These are phyloP conservation scores for Drosophila yakuba DNA, from an alignment of 1,140 invertebrate genomes.

Conservation along the genomic window DNA sequence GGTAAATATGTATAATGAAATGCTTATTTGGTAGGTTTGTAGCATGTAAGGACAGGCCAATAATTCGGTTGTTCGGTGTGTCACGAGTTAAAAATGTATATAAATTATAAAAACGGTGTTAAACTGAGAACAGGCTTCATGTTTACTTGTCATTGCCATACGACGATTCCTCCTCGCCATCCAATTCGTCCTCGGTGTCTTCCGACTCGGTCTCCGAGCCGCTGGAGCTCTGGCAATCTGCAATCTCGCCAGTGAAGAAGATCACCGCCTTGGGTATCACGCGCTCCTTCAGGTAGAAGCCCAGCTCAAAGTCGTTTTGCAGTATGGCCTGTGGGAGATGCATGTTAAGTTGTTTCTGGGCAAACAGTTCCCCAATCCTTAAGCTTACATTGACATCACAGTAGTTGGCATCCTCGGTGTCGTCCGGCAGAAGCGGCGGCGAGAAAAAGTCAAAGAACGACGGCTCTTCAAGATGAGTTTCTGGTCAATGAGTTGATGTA, in stretches of 20 bases:
- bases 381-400: constrained; percentile 74
- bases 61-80: constrained; percentile 32
- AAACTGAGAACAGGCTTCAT: constrained; percentile 21
- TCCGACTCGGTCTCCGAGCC: constrained; percentile 24
- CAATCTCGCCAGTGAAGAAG: constrained; percentile 92
- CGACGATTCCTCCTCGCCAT: constrained; percentile 51
- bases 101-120: constrained; percentile 20
- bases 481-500: not conserved
- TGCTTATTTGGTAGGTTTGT: constrained; percentile 24
- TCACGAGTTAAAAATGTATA: constrained; percentile 15
- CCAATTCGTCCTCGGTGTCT: constrained; percentile 85
- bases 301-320: constrained; percentile 95
- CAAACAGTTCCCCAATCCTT: not conserved
- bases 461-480: constrained; percentile 12
- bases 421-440: constrained; percentile 87
- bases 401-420: constrained; percentile 60
- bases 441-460: constrained; percentile 97
- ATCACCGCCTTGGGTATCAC: constrained; percentile 94
- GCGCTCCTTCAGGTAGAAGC: constrained; percentile 94
- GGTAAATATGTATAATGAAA: constrained; percentile 24
- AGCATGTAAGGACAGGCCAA: constrained; percentile 21
- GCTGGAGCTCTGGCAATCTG: constrained; percentile 86
- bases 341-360: not conserved
- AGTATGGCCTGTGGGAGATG: constrained; percentile 58
- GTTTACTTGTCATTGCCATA: constrained; percentile 45